A percentile compares a stretch with the other conserved stretches of the same genome.
Conservation (phyloP, 2,888 invertebrate species). For the Drosophila stalkeri region DNA sequence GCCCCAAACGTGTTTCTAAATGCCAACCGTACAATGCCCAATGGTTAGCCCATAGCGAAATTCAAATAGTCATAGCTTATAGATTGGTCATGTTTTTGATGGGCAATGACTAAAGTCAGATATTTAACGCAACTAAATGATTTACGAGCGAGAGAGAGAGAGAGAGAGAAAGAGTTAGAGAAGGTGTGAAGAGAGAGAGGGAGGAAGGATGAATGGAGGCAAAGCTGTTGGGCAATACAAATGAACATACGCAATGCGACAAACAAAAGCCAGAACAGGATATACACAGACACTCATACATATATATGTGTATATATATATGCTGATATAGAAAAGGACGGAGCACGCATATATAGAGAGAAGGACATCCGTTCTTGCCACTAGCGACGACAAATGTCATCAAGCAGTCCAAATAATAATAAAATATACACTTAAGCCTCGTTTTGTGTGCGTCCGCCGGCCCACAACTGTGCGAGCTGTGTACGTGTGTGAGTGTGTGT, state of each 20-base stretch:
- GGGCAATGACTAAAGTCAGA: slow-evolving; percentile 37
- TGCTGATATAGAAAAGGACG: slow-evolving; percentile 22
- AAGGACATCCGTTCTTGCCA: slow-evolving; percentile 77
- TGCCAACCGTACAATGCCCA: slow-evolving; percentile 2
- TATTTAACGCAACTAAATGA: slow-evolving; percentile 61
- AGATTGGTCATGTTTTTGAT: slow-evolving; percentile 28
- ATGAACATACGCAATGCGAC: slow-evolving; percentile 76
- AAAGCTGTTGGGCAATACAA: slow-evolving; percentile 55
- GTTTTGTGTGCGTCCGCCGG: slow-evolving; percentile 61
- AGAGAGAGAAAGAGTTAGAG: slow-evolving; percentile 2
- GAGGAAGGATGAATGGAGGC: slow-evolving; percentile 3
- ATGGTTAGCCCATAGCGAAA: background rate
- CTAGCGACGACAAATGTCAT: slow-evolving; percentile 79
- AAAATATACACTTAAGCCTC: slow-evolving; percentile 80
- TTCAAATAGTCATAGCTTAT: slow-evolving; percentile 20
- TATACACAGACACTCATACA: slow-evolving; percentile 12
- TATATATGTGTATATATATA: background rate
- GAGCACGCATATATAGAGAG: slow-evolving; percentile 30
- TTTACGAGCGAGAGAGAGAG: slow-evolving; percentile 11
- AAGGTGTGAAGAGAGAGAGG: slow-evolving; percentile 4
- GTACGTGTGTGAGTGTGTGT: slow-evolving; percentile 30
- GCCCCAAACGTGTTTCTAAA: background rate
- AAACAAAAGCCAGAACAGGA: slow-evolving; percentile 72
- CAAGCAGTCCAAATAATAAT: slow-evolving; percentile 80
- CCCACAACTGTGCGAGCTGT: slow-evolving; percentile 34